A percentile compares a stretch with the other conserved stretches of the same genome.
Evolutionary conservation across 2,113 vertebrate species (phyloP).

Genomic region (Boulengeromyrus knoepffleri): DNA sequence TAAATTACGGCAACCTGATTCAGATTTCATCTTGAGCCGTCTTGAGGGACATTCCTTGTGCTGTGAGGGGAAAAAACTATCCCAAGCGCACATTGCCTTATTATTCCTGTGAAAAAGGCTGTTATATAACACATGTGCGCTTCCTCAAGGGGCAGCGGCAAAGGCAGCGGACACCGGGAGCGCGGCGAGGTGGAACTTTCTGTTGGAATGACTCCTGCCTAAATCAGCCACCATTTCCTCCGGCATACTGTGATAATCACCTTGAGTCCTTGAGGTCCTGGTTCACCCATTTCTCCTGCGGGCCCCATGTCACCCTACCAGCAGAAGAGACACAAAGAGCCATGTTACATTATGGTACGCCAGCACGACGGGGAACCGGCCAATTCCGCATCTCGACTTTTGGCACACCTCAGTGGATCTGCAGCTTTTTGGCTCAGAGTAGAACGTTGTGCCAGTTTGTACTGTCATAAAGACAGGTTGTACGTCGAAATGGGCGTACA

Average conservation of each 20-base stretch:
- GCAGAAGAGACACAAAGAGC: constrained; percentile 38
- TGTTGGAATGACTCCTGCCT: neutral
- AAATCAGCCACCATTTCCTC: neutral
- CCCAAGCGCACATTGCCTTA: neutral
- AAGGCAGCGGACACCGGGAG: neutral
- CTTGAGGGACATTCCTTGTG: constrained; percentile 10
- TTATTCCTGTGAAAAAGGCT: neutral
- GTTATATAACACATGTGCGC: neutral
- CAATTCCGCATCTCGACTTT: neutral
- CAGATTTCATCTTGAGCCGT: neutral
- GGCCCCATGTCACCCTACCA: constrained; percentile 87
- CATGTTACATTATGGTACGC: neutral
- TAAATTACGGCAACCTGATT: neutral
- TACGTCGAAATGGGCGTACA: neutral
- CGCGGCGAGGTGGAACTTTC: neutral
- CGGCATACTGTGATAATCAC: constrained; percentile 52
- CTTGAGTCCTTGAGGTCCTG: constrained; percentile 89
- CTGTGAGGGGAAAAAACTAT: neutral
- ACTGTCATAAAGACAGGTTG: neutral
- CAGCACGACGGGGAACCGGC: neutral
- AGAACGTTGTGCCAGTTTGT: neutral
- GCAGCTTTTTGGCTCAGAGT: neutral
- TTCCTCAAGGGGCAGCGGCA: neutral
- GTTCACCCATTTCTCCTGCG: constrained; percentile 74
- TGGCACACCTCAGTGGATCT: neutral